Evolutionary conservation across 2,113 vertebrate species (phyloP), one percentile per base, ranked within the genome.

Genomic region (Rhinolophus ferrumequinum): DNA sequence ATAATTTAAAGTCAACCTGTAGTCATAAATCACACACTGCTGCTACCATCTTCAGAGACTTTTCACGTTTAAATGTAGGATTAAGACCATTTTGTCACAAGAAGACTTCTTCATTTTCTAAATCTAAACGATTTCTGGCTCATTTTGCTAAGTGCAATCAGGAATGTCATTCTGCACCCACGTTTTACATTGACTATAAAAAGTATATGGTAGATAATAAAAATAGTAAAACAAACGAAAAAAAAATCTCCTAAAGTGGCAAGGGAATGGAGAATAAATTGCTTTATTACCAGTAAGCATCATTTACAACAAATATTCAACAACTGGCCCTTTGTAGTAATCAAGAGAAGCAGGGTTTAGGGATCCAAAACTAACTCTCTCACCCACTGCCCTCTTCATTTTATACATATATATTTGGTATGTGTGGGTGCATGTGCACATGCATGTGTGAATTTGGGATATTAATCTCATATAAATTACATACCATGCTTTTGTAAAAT

Each of bases 1-100:
- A 30, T 69, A 21, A 58, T 84, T 93, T 90, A 50, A 83, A 94
- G 38, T 83, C 41, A 19, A 50, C 80, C 88, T 72, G 62, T 52
- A 64, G 54, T 81, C 28, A 64, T 47, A 64, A 60, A 90, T 15
- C 75, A 81, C 9, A 52, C 30, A 26, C 18, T 30, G 35, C 52
- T 56, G 50, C 4, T 44, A 3, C n/a, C 44, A 21, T 52, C 50
- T 24, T 28, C 1, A 35, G 33, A 72, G 66, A 8, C 6, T 50
- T 56, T 88, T 70, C 21, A 56, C 22, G 0, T 79, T 60, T 95
- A n/a, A 77, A 79, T 35, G 66, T 62, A 73, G n/a, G 54, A 64
- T 35, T 21, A 67, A 91, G 69, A 38, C n/a, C 15, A 13, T 6
- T 18, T 58, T 33, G 75, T 90, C 44, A 9, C 44, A 13, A 44